Percentiles rank a stretch among this genome's conserved stretches.
These are phyloP conservation scores for Lithodes maja DNA, from an alignment of 2,888 invertebrate species.

Conservation along the genomic window DNA sequence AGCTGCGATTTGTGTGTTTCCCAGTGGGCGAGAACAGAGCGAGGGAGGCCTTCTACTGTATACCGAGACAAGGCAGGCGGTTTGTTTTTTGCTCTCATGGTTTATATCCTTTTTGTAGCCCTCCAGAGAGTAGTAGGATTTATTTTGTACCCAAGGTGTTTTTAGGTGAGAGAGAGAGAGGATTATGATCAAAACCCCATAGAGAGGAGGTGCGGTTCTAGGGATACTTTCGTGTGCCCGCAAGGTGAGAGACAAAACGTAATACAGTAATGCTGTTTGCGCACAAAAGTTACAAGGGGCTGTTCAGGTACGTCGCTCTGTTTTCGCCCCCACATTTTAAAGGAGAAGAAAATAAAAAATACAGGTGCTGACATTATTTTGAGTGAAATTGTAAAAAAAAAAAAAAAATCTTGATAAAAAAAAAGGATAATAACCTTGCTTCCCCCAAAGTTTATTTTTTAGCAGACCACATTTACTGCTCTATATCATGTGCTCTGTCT, in stretches of 20 bases:
- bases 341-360: background rate
- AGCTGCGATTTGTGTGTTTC: background rate
- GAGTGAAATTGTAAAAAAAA: background rate
- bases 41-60: background rate
- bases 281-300: background rate
- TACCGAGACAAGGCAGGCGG: background rate
- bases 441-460: constrained; percentile 12
- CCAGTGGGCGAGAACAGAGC: background rate
- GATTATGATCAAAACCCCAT: background rate
- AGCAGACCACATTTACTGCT: background rate
- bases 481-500: constrained; percentile 48
- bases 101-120: background rate
- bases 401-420: background rate
- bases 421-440: constrained; percentile 2
- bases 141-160: background rate
- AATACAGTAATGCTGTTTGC: background rate
- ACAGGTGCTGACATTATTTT: constrained; percentile 5
- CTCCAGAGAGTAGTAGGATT: background rate
- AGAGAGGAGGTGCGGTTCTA: background rate
- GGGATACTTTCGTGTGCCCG: background rate
- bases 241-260: background rate
- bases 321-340: background rate
- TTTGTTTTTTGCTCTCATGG: background rate
- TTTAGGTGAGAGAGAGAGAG: background rate
- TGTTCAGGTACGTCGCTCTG: background rate